These are phyloP conservation scores for Micrasema minimum DNA, from an alignment of 1,140 invertebrate species.

Conservation along the genomic window DNA sequence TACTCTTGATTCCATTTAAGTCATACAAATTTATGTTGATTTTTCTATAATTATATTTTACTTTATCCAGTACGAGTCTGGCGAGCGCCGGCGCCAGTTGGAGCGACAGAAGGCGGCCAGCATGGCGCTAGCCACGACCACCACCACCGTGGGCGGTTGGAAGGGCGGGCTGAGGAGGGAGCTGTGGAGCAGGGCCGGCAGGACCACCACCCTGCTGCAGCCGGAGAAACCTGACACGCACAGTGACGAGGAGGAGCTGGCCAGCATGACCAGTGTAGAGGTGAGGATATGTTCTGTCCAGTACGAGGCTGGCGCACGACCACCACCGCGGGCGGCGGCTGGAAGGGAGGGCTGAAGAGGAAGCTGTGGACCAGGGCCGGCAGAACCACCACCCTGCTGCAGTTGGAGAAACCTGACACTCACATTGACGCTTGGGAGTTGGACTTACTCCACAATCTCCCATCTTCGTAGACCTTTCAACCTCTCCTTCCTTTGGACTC, in stretches of 20 bases:
- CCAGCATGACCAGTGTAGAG: constrained; percentile 77
- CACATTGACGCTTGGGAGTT: constrained; percentile 74
- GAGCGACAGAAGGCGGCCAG: constrained; percentile 66
- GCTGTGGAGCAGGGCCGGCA: constrained; percentile 84
- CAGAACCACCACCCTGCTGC: constrained; percentile 71
- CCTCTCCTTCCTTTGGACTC: too few relatives aligned
- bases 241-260: constrained; percentile 76
- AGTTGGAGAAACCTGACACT: constrained; percentile 52
- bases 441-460: too few relatives aligned
- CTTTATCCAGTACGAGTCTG: constrained; percentile 76
- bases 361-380: constrained; percentile 88
- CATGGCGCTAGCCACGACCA: constrained; percentile 68
- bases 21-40: too few relatives aligned
- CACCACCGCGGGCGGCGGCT: constrained; percentile 56
- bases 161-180: constrained; percentile 74
- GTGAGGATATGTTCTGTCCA: constrained; percentile 61
- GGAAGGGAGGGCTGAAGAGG: constrained; percentile 69
- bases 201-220: constrained; percentile 71
- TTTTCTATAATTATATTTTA: too few relatives aligned
- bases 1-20: too few relatives aligned
- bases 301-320: constrained; percentile 55
- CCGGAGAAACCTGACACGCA: constrained; percentile 51
- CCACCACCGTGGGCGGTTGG: constrained; percentile 54
- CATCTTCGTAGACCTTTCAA: too few relatives aligned
- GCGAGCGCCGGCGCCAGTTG: constrained; percentile 78